phyloP scores from a whole-genome alignment of 1,140 invertebrate species.

The Zophobas morio region DNA sequence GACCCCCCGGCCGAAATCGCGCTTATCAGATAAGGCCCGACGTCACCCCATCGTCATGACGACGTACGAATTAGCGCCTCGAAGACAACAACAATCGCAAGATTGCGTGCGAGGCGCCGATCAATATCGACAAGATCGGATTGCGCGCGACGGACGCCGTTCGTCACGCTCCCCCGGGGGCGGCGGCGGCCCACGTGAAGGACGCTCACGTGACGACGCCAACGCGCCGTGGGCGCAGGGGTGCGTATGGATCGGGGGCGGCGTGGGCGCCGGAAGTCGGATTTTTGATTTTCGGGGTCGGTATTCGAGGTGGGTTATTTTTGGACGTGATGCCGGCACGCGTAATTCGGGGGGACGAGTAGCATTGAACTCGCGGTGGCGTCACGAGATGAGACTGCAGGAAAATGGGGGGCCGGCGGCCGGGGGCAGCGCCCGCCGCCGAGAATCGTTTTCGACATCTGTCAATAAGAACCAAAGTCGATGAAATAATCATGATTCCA shows the following conservation, averaged over 20 bases:
- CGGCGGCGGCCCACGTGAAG: constrained; percentile 31
- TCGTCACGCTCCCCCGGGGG: constrained; percentile 28
- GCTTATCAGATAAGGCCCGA: constrained; percentile 17
- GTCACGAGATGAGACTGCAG: neutral
- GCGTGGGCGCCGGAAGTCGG: neutral
- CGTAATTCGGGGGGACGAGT: neutral
- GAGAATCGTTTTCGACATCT: no score
- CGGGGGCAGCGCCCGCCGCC: no score
- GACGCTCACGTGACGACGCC: constrained; percentile 26
- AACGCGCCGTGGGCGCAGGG: neutral
- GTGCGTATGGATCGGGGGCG: constrained; percentile 5
- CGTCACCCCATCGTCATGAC: constrained; percentile 17
- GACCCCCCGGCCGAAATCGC: neutral
- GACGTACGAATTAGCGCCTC: constrained; percentile 18
- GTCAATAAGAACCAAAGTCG: neutral
- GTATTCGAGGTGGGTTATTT: neutral
- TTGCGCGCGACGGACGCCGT: constrained; percentile 45
- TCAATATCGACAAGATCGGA: constrained; percentile 47
- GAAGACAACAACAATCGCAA: constrained; percentile 38
- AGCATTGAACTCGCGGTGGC: constrained; percentile 2
- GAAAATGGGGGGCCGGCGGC: neutral
- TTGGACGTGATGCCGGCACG: neutral
- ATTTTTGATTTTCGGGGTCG: no score
- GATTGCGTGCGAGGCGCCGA: constrained; percentile 35
- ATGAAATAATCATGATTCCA: neutral